Evolutionary conservation across 1,140 invertebrate genomes (phyloP).

Genomic region (Lasioglossum albipes): DNA sequence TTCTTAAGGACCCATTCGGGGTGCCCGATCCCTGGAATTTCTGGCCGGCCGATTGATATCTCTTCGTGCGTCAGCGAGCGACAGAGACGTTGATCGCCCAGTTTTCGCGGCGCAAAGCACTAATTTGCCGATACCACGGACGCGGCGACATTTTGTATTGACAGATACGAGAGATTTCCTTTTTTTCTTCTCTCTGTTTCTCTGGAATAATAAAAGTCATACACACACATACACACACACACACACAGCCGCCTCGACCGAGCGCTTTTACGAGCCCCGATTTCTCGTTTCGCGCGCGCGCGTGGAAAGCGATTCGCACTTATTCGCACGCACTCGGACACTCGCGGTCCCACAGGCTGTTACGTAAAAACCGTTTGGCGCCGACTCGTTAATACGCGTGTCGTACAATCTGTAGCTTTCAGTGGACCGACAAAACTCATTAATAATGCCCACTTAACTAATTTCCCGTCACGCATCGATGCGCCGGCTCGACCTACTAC

Average conservation of each 20-base stretch:
- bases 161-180: slow-evolving; percentile 9
- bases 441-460: slow-evolving; percentile 64
- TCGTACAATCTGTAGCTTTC: slow-evolving; percentile 53
- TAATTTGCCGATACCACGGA: slow-evolving; percentile 23
- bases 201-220: slow-evolving; percentile 27
- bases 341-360: background rate
- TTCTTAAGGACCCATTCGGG: background rate
- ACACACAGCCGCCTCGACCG: background rate
- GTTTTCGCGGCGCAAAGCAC: slow-evolving; percentile 4
- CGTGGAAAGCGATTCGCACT: slow-evolving; percentile 17
- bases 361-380: slow-evolving; percentile 55
- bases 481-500: slow-evolving; percentile 9
- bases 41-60: slow-evolving; percentile 1
- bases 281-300: background rate
- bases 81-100: slow-evolving; percentile 1
- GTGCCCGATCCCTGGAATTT: slow-evolving; percentile 1
- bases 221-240: background rate
- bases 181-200: background rate
- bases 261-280: background rate
- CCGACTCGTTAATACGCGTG: slow-evolving; percentile 63
- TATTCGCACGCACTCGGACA: background rate
- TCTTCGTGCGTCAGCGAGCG: background rate
- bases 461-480: slow-evolving; percentile 53
- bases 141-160: slow-evolving; percentile 36
- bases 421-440: slow-evolving; percentile 55